Percentiles rank a stretch among this genome's conserved stretches.
Evolutionary conservation across 2,113 vertebrate species (phyloP).

Genomic region (Aphyosemion australe): DNA sequence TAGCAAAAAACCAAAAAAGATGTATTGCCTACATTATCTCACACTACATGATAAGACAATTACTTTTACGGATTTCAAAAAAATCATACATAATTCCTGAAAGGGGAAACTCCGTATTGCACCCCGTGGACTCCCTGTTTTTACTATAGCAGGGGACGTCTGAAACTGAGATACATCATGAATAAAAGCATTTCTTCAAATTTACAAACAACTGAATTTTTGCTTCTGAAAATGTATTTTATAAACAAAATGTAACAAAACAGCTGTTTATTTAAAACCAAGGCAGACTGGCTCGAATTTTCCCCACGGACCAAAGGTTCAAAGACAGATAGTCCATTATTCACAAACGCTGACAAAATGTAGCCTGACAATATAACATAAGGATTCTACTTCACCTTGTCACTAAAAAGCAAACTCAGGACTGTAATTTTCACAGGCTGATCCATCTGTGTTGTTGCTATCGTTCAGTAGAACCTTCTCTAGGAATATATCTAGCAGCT

Average conservation of each 20-base stretch:
- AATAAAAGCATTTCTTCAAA: too few species aligned
- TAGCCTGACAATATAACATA: neutral
- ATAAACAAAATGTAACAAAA: too few species aligned
- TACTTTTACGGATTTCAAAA: too few species aligned
- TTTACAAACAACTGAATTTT: neutral
- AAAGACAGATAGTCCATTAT: neutral
- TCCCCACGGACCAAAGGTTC: neutral
- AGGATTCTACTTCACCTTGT: neutral
- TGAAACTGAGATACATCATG: too few species aligned
- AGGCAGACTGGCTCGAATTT: neutral
- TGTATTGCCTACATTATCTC: too few species aligned
- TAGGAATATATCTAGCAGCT: neutral
- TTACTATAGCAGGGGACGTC: too few species aligned
- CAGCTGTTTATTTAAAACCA: neutral
- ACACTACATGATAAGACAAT: too few species aligned
- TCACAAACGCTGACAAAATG: slow-evolving; percentile 3
- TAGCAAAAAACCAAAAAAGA: too few species aligned
- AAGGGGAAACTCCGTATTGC: too few species aligned
- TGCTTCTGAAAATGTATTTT: too few species aligned
- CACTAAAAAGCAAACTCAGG: slow-evolving; percentile 1
- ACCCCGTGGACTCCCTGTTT: too few species aligned
- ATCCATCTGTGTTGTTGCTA: slow-evolving; percentile 10
- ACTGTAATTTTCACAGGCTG: slow-evolving; percentile 7
- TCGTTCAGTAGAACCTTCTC: slow-evolving; percentile 9
- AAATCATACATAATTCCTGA: too few species aligned